phyloP scores from a whole-genome alignment of 2,888 invertebrate species.

The Idaea biselata region DNA sequence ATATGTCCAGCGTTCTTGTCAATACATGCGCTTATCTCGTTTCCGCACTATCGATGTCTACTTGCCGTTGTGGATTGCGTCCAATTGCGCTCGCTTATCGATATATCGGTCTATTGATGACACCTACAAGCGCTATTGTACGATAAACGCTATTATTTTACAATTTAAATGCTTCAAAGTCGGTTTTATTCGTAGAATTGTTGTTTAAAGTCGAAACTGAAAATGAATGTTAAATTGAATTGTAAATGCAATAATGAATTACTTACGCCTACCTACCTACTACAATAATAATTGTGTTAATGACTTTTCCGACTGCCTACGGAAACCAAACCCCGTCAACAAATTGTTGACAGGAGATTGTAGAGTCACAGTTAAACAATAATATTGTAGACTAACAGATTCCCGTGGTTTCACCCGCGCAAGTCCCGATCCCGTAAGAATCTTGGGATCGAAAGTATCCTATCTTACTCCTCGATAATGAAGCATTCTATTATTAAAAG shows the following conservation, averaged over 20 bases:
- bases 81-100: slow-evolving; percentile 19
- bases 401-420: too few species aligned
- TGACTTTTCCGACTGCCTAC: neutral
- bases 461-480: too few species aligned
- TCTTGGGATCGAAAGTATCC: too few species aligned
- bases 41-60: slow-evolving; percentile 30
- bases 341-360: too few species aligned
- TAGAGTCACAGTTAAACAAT: too few species aligned
- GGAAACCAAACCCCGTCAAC: neutral
- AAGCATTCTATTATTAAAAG: too few species aligned
- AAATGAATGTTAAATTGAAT: neutral
- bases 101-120: slow-evolving; percentile 12
- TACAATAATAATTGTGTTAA: neutral
- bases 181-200: neutral
- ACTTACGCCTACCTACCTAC: neutral
- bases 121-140: neutral
- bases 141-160: slow-evolving; percentile 1
- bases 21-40: slow-evolving; percentile 34
- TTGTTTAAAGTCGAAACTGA: neutral
- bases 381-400: too few species aligned
- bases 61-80: slow-evolving; percentile 14
- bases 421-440: too few species aligned
- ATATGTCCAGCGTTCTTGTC: neutral
- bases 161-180: neutral
- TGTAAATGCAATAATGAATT: neutral